These are phyloP conservation scores for Egretta garzetta DNA, from an alignment of 2,113 vertebrate species.

Conservation along the genomic window DNA sequence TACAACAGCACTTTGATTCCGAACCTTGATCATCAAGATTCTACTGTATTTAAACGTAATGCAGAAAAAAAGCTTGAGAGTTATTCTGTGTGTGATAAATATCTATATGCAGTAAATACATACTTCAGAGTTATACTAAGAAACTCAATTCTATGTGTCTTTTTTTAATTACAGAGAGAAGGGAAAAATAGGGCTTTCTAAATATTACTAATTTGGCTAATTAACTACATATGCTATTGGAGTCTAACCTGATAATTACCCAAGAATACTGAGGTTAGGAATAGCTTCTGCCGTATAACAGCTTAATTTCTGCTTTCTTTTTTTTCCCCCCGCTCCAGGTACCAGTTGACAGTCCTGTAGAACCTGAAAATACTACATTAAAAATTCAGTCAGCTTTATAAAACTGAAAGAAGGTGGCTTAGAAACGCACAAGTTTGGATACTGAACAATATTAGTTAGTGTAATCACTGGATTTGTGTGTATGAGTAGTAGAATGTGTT, in stretches of 20 bases:
- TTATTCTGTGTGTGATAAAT: background rate
- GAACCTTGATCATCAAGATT: background rate
- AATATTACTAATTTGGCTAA: background rate
- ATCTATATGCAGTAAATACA: background rate
- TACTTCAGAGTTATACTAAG: background rate
- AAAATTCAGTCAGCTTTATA: slow-evolving; percentile 62
- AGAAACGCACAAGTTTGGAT: background rate
- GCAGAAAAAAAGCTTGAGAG: background rate
- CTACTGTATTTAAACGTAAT: background rate
- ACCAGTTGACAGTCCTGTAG: slow-evolving; percentile 73
- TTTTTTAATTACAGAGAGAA: background rate
- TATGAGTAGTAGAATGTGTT: background rate
- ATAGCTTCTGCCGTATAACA: background rate
- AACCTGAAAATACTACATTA: slow-evolving; percentile 47
- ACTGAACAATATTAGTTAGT: background rate
- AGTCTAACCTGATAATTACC: background rate
- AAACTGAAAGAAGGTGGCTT: background rate
- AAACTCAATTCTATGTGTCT: background rate
- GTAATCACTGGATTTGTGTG: background rate
- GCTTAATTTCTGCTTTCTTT: background rate
- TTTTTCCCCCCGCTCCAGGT: slow-evolving; percentile 43
- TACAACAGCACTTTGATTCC: background rate
- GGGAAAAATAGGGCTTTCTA: background rate
- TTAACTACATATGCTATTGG: background rate
- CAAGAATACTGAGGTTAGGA: background rate